Conservation (phyloP, 2,113 vertebrate species). For the Gila orcuttii region DNA sequence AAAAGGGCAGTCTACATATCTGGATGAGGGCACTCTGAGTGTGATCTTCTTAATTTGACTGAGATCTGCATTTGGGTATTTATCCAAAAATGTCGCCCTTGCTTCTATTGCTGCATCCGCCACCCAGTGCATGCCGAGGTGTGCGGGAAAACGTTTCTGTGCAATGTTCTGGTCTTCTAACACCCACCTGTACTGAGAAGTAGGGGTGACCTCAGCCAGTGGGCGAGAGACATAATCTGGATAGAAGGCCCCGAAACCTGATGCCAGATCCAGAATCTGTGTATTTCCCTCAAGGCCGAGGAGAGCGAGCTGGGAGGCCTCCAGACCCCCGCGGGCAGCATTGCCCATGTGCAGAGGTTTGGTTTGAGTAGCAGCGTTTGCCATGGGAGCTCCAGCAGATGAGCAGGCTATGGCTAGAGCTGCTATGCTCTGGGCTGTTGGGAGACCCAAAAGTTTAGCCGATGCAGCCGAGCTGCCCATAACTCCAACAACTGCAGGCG, state of each 20-base stretch:
- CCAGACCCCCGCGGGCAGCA: slow-evolving; percentile 83
- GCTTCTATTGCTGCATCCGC: slow-evolving; percentile 82
- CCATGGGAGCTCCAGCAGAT: slow-evolving; percentile 88
- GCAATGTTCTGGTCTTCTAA: slow-evolving; percentile 89
- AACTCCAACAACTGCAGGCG: slow-evolving; percentile 88
- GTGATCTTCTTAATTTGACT: slow-evolving; percentile 73
- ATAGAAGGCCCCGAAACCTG: slow-evolving; percentile 89
- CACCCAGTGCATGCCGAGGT: slow-evolving; percentile 91
- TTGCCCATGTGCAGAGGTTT: slow-evolving; percentile 93
- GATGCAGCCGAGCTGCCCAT: slow-evolving; percentile 90
- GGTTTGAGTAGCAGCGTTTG: slow-evolving; percentile 91
- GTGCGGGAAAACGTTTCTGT: slow-evolving; percentile 88
- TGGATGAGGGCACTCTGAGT: slow-evolving; percentile 83
- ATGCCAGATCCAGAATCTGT: slow-evolving; percentile 79
- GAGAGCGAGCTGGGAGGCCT: slow-evolving; percentile 84
- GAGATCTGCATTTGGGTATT: slow-evolving; percentile 59
- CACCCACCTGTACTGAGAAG: slow-evolving; percentile 79
- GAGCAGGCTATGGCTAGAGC: slow-evolving; percentile 90
- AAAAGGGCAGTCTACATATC: slow-evolving; percentile 83
- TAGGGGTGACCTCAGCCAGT: slow-evolving; percentile 65
- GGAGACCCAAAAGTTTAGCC: slow-evolving; percentile 84
- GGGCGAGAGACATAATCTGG: slow-evolving; percentile 79
- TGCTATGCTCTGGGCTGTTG: slow-evolving; percentile 76
- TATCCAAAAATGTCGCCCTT: slow-evolving; percentile 71
- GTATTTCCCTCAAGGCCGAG: slow-evolving; percentile 85